These are phyloP conservation scores for Chascanopsetta lugubris DNA, from an alignment of 2,113 vertebrate genomes.

Conservation along the genomic window DNA sequence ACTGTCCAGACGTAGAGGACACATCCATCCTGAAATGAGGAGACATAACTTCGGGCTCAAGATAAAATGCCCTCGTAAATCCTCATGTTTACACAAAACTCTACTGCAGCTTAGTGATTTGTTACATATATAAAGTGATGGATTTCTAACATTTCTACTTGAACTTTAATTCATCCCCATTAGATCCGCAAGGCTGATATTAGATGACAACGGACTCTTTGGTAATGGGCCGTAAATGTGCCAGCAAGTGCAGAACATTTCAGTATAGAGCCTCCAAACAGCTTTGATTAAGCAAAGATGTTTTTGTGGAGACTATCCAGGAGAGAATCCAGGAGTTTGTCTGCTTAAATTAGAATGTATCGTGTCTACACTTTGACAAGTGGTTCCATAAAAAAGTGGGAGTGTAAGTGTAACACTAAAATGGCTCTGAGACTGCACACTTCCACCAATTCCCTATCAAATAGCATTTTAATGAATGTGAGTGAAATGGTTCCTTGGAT, in stretches of 20 bases:
- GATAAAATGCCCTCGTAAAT: not conserved
- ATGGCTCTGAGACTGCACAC: no score
- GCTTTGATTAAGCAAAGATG: not conserved
- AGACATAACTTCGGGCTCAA: not conserved
- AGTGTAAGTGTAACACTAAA: no score
- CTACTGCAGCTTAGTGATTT: not conserved
- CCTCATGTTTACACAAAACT: not conserved
- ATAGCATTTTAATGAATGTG: no score
- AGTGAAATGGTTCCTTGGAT: no score
- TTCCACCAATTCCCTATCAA: no score
- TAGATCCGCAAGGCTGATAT: no score
- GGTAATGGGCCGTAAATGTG: no score
- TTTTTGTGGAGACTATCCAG: not conserved
- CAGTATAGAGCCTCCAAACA: no score
- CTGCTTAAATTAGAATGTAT: not conserved
- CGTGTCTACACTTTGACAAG: not conserved
- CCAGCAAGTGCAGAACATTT: no score
- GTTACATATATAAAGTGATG: not conserved
- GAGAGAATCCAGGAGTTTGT: not conserved
- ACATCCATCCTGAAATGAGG: not conserved
- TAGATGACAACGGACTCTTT: no score
- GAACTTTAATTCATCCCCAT: not conserved
- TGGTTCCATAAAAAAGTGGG: no score
- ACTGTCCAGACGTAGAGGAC: constrained; percentile 28
- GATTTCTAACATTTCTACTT: not conserved